These are phyloP conservation scores for Rhinoptilus africanus DNA, from an alignment of 2,113 vertebrate species.

Conservation along the genomic window DNA sequence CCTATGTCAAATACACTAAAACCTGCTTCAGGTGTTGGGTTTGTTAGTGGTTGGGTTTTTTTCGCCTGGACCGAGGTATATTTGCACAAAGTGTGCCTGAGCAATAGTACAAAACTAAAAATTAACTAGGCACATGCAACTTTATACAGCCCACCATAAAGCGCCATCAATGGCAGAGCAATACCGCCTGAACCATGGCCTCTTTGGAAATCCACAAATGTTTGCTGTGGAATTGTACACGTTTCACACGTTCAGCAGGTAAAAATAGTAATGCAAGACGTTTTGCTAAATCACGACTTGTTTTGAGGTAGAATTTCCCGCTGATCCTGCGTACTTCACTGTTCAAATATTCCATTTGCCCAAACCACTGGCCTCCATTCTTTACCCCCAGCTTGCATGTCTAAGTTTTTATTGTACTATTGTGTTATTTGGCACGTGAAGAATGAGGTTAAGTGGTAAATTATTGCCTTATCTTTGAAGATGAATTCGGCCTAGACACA, in stretches of 20 bases:
- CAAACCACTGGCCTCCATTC: background rate
- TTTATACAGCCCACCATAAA: slow-evolving; percentile 3
- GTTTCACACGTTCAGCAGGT: background rate
- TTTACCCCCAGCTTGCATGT: slow-evolving; percentile 25
- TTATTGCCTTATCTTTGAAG: slow-evolving; percentile 5
- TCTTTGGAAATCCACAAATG: slow-evolving; percentile 17
- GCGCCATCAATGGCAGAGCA: background rate
- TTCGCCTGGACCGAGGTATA: background rate
- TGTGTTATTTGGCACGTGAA: background rate
- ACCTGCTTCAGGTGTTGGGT: background rate
- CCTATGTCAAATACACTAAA: background rate
- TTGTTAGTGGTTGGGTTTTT: background rate
- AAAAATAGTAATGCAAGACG: background rate
- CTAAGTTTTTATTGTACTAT: background rate
- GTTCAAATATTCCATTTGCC: background rate
- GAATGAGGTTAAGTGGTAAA: background rate
- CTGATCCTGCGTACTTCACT: background rate
- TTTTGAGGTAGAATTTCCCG: background rate
- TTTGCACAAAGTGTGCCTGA: background rate
- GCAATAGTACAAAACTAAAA: background rate
- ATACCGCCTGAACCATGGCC: background rate
- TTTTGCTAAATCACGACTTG: background rate
- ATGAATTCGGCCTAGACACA: slow-evolving; percentile 17
- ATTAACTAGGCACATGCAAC: background rate
- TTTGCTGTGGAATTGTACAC: background rate